Percentiles rank a stretch among this genome's conserved stretches.
phyloP scores from a whole-genome alignment of 1,140 invertebrate genomes.

The Drosophila orosa region DNA sequence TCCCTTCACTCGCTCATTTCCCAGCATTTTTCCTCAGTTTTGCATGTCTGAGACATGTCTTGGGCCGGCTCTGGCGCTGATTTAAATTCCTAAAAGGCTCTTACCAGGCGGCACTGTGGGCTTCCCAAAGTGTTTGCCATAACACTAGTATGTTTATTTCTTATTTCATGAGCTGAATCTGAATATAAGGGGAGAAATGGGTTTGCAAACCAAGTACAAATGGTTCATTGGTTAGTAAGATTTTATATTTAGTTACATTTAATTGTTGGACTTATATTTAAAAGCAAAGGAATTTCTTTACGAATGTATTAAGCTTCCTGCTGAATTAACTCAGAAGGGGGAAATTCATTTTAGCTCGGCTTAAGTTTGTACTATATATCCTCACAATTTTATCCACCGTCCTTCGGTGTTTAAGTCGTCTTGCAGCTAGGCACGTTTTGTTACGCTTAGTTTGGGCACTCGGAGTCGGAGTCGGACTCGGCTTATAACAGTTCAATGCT shows the following conservation, averaged over 20 bases:
- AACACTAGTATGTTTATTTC: not conserved
- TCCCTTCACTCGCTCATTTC: constrained; percentile 3
- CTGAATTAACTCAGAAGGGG: not conserved
- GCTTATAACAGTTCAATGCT: constrained; percentile 70
- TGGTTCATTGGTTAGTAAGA: too few species aligned
- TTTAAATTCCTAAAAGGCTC: constrained; percentile 56
- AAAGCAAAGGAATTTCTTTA: too few species aligned
- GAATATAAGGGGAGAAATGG: not conserved
- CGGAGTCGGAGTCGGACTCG: constrained; percentile 48
- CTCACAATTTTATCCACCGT: constrained; percentile 20
- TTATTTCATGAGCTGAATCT: not conserved
- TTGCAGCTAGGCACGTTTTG: constrained; percentile 20
- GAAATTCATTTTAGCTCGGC: not conserved
- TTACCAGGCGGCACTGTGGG: constrained; percentile 27
- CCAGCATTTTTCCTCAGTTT: constrained; percentile 30
- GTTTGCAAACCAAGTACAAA: too few species aligned
- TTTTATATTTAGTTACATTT: not conserved
- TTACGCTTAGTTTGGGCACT: constrained; percentile 13
- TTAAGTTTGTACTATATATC: not conserved
- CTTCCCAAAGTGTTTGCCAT: not conserved
- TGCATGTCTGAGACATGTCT: constrained; percentile 61
- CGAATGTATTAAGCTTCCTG: too few species aligned
- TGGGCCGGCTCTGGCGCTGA: constrained; percentile 20
- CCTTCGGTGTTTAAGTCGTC: not conserved
- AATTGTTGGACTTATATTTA: too few species aligned